Conservation (phyloP, 2,113 vertebrate species). For the Gnathonemus echidnorhynchus region DNA sequence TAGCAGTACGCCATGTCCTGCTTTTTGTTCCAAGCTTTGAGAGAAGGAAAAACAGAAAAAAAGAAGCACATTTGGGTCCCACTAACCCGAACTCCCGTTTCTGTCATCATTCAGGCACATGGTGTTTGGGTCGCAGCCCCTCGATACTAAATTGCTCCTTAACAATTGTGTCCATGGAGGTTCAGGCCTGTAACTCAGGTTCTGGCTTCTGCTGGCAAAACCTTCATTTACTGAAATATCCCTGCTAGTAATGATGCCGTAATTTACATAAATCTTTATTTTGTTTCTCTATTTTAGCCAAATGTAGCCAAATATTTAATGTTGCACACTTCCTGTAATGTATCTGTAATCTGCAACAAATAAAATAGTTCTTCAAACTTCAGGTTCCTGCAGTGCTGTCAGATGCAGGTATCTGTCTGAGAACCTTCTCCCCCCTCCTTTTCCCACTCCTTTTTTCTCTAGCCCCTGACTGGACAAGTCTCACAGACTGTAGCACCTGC, state of each 20-base stretch:
- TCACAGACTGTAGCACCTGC: constrained; percentile 19
- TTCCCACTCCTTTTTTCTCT: background rate
- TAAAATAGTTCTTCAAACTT: background rate
- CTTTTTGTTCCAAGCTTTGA: background rate
- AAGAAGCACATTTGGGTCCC: background rate
- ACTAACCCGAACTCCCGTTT: background rate
- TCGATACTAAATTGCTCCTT: background rate
- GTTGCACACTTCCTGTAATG: background rate
- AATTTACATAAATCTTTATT: background rate
- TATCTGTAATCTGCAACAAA: background rate
- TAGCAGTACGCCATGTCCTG: background rate
- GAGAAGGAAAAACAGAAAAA: background rate
- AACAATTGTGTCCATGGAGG: background rate
- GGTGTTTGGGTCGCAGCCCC: background rate
- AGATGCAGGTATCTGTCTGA: background rate
- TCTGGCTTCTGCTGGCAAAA: background rate
- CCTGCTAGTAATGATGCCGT: background rate
- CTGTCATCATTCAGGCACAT: background rate
- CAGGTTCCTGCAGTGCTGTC: background rate
- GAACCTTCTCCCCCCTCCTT: background rate
- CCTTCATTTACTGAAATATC: background rate
- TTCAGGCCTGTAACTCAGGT: background rate
- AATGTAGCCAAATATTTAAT: no score
- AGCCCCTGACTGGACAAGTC: background rate
- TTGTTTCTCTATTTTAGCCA: background rate